Evolutionary conservation across 1,140 invertebrate genomes (phyloP).

Genomic region (Radopholus similis): DNA sequence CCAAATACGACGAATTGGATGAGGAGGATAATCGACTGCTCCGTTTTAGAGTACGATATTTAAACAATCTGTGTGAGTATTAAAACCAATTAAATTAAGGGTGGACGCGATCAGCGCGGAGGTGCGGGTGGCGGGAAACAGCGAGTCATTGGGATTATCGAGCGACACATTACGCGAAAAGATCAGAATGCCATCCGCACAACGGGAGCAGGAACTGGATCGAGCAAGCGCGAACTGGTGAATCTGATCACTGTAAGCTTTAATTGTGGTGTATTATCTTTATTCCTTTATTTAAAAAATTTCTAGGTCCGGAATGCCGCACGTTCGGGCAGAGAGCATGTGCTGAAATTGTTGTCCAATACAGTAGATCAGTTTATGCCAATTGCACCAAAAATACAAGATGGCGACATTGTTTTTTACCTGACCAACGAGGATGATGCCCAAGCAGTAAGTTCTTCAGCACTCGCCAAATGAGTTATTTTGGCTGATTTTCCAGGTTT

Average conservation of each 20-base stretch:
- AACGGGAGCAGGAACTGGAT: background rate
- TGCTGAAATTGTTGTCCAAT: constrained; percentile 17
- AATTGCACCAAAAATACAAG: constrained; percentile 18
- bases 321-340: constrained; percentile 18
- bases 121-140: constrained; percentile 1
- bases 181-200: background rate
- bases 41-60: background rate
- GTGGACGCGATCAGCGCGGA: background rate
- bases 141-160: constrained; percentile 9
- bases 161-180: background rate
- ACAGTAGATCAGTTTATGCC: constrained; percentile 16
- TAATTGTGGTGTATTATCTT: background rate
- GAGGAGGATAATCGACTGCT: constrained; percentile 8
- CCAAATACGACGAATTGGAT: constrained; percentile 15
- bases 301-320: constrained; percentile 21
- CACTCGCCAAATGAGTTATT: too few species aligned
- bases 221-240: constrained; percentile 3
- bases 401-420: constrained; percentile 16
- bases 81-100: too few species aligned
- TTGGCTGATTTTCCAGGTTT: too few species aligned
- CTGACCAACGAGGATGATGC: constrained; percentile 13
- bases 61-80: too few species aligned
- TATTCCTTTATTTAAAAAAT: background rate
- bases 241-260: constrained; percentile 12
- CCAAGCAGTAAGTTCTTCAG: too few species aligned